Conservation (phyloP, 2,797 vertebrate genomes). For the Dendrocincla tyrannina region DNA sequence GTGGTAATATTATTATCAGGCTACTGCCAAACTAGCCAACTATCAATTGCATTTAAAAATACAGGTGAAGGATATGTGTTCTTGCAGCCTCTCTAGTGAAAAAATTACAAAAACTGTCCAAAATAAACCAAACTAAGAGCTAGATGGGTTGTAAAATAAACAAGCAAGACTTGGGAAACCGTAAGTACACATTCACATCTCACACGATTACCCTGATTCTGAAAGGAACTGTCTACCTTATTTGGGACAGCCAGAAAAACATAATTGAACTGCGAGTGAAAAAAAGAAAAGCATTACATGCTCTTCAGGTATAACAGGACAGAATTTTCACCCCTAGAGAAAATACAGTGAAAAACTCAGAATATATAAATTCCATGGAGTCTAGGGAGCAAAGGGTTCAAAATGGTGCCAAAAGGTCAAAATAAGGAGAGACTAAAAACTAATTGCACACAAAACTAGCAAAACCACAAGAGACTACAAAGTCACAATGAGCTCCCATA, state of each 20-base stretch:
- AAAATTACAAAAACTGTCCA: not conserved
- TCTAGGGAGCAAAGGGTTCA: not conserved
- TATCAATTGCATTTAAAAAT: not conserved
- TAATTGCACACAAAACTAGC: not conserved
- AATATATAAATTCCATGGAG: not conserved
- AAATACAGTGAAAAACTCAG: not conserved
- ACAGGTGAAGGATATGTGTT: fast-evolving
- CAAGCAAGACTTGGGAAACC: not conserved
- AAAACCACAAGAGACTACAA: not conserved
- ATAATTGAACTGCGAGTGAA: not conserved
- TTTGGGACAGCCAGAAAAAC: not conserved
- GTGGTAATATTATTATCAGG: not conserved
- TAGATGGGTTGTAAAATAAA: not conserved
- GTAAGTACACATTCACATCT: not conserved
- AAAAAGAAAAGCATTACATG: not conserved
- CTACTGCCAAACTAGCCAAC: not conserved
- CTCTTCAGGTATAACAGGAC: not conserved
- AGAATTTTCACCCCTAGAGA: not conserved
- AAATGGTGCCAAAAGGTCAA: not conserved
- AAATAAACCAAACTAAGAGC: not conserved
- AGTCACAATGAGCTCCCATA: not conserved
- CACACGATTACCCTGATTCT: not conserved
- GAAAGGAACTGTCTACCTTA: not conserved
- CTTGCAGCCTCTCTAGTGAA: not conserved
- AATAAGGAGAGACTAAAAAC: not conserved